Conservation (phyloP, 2,888 invertebrate genomes). For the Agrotis puta region DNA sequence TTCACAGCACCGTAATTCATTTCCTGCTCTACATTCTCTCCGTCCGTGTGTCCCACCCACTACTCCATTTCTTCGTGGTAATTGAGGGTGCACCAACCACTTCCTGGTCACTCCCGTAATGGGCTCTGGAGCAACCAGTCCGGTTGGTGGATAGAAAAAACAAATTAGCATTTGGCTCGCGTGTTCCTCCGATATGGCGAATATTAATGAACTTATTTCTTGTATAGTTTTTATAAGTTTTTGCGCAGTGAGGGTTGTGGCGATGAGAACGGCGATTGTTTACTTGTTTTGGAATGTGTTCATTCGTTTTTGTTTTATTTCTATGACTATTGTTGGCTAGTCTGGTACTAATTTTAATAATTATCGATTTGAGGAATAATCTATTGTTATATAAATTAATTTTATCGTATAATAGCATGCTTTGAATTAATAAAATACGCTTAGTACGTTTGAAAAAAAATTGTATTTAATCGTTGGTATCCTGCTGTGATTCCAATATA, state of each 20-base stretch:
- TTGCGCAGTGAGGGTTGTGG: conserved; percentile 7
- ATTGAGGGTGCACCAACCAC: conserved; percentile 79
- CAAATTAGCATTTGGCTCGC: conserved; percentile 69
- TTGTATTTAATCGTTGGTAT: background rate
- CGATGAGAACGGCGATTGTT: conserved; percentile 30
- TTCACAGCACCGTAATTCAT: background rate
- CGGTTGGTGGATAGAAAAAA: conserved; percentile 70
- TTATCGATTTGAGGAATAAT: background rate
- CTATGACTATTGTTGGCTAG: background rate
- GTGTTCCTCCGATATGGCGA: conserved; percentile 46
- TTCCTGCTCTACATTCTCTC: conserved; percentile 9
- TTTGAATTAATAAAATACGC: no score
- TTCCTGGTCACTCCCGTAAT: conserved; percentile 81
- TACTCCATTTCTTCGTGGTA: conserved; percentile 85
- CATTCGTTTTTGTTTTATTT: conserved; percentile 1
- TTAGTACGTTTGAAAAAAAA: no score
- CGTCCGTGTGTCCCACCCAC: conserved; percentile 54
- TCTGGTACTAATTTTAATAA: conserved; percentile 1
- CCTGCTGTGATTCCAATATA: conserved; percentile 1
- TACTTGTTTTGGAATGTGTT: conserved; percentile 4
- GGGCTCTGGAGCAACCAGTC: conserved; percentile 71
- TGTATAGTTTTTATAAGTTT: conserved; percentile 39
- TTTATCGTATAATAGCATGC: no score
- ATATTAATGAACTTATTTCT: conserved; percentile 65
- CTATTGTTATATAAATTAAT: no score